phyloP scores from a whole-genome alignment of 2,888 invertebrate genomes.

The Lithodes maja region DNA sequence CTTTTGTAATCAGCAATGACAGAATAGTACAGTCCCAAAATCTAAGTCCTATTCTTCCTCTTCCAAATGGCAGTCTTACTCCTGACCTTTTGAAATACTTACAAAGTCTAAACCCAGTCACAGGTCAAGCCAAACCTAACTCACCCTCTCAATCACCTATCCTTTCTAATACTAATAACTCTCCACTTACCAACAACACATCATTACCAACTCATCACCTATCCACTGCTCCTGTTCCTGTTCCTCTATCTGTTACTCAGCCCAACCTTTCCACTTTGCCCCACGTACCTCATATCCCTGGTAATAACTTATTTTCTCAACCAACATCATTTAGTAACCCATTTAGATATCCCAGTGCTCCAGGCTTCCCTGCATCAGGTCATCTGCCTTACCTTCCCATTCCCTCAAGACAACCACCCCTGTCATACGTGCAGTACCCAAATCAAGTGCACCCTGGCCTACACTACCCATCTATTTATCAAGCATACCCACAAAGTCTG shows the following conservation, averaged over 20 bases:
- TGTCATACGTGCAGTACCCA: neutral
- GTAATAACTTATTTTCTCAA: neutral
- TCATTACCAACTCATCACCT: neutral
- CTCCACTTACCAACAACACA: too few relatives aligned
- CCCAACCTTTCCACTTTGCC: neutral
- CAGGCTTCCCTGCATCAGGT: neutral
- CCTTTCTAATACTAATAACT: neutral
- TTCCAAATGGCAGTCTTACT: neutral
- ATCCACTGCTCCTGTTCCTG: neutral
- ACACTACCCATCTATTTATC: neutral
- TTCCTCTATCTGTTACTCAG: neutral
- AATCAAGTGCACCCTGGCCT: too few relatives aligned
- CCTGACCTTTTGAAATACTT: neutral
- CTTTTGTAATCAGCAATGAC: neutral
- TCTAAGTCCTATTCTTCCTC: neutral
- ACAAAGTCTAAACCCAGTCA: too few relatives aligned
- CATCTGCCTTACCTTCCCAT: neutral
- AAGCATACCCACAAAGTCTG: neutral
- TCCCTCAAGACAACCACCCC: neutral
- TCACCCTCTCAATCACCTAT: neutral
- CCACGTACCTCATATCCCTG: neutral
- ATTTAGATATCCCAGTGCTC: neutral
- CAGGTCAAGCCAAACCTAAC: neutral
- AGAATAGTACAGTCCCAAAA: neutral
- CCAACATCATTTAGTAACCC: neutral